A percentile compares a stretch with the other conserved stretches of the same genome.
These are phyloP conservation scores for Parapristionchus giblindavisi DNA, from an alignment of 2,888 invertebrate genomes.

Conservation along the genomic window DNA sequence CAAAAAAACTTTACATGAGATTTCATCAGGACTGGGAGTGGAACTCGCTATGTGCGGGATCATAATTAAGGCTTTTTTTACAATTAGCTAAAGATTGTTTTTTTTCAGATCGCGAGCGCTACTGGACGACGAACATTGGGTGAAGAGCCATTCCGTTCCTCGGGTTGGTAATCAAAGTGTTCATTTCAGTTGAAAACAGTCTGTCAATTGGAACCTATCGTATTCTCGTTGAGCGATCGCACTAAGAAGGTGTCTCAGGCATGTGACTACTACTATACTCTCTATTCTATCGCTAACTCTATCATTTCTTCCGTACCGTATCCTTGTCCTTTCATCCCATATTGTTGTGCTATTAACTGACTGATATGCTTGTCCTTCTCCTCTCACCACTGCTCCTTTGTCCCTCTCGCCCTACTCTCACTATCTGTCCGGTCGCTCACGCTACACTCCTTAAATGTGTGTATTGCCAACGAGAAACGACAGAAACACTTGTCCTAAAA, in stretches of 20 bases:
- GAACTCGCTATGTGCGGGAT: not conserved
- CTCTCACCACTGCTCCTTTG: too few relatives aligned
- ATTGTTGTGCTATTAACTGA: not conserved
- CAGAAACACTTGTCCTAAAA: too few relatives aligned
- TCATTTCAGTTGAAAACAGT: not conserved
- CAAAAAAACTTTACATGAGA: not conserved
- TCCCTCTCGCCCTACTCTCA: too few relatives aligned
- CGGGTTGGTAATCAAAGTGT: constrained; percentile 10
- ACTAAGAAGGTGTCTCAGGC: not conserved
- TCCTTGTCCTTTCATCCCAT: not conserved
- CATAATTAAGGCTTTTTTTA: not conserved
- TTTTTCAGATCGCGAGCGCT: constrained; percentile 36
- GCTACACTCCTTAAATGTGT: too few relatives aligned
- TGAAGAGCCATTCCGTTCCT: constrained; percentile 45
- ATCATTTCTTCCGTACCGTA: not conserved
- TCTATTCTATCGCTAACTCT: not conserved
- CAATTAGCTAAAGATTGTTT: not conserved
- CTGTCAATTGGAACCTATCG: constrained; percentile 9
- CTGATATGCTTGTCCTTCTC: too few relatives aligned
- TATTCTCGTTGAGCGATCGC: not conserved
- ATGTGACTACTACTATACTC: not conserved
- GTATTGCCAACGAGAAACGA: too few relatives aligned
- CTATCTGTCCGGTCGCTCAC: too few relatives aligned
- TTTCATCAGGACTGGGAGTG: not conserved
- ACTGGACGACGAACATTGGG: constrained; percentile 52